Evolutionary conservation across 2,113 vertebrate species (phyloP).

Genomic region (Apteryx mantelli): DNA sequence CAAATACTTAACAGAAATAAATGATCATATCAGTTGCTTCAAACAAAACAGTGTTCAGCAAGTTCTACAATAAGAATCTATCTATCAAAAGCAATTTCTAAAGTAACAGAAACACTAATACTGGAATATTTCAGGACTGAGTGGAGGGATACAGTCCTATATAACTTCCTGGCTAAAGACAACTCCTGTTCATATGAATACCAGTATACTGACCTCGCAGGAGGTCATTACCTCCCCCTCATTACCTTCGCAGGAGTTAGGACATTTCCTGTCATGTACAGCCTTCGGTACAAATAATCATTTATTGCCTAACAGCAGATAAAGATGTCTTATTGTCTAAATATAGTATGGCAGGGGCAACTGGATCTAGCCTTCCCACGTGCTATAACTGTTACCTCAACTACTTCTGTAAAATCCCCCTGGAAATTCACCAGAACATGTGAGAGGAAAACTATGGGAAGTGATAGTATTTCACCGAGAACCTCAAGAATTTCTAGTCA

Average conservation of each 20-base stretch:
- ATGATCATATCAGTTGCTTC: not conserved
- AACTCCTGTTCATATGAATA: not conserved
- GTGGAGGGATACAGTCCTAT: not conserved
- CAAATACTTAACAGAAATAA: not conserved
- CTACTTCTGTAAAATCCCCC: not conserved
- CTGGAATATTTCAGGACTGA: not conserved
- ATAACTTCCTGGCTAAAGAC: not conserved
- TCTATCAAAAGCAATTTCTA: not conserved
- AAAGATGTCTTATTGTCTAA: not conserved
- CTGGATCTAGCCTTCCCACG: not conserved
- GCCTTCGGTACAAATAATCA: not conserved
- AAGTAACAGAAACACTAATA: not conserved
- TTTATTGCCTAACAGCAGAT: not conserved
- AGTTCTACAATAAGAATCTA: not conserved
- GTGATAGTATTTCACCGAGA: not conserved
- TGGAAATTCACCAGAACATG: not conserved
- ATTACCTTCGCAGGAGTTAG: not conserved
- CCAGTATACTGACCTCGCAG: not conserved
- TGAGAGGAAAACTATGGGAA: not conserved
- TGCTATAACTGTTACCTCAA: not conserved
- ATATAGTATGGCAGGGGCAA: not conserved
- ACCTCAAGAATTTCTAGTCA: not conserved
- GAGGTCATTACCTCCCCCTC: not conserved
- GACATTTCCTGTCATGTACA: not conserved
- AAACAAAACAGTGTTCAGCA: not conserved